Base-by-base conservation (phyloP, 2,113 vertebrate species). In the Lutjanus erythropterus region DNA sequence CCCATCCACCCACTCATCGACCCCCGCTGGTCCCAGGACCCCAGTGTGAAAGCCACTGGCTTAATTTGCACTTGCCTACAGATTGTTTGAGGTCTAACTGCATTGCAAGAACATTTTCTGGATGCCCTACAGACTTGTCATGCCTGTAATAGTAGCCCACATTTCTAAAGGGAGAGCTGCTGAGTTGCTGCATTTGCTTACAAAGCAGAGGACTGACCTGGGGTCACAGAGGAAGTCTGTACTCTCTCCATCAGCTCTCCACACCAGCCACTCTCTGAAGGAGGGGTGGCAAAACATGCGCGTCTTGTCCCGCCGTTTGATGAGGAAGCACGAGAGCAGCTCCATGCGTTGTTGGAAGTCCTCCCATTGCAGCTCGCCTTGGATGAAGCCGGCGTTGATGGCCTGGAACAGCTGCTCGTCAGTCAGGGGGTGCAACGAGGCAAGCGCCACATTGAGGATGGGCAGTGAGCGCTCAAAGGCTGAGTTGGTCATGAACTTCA, bases 251-350 rank as follows among this genome's bases (percentile, higher is more conserved):
- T 99, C 98, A 1, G 96, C 96, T 92, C 98, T 94, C 98, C 98
- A 99, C 41, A 99, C 95, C 11, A 99, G 96, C 98, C 98, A 99
- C 71, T 99, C 98, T 77, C 98, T 94, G 93, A 99, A 99, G 83
- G 98, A 99, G 0, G 98, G 98, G 71, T 99, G 98, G 92, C 97
- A 99, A 88, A 99, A 99, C 98, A 99, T 99, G 2, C 98, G 97
- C 0, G 97, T 99, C 91, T 97, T 98, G 93, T 99, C 98, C 61
- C 98, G 92, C 47, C 98, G 94, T 79, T 96, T 97, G 83, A 99
- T 95, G 82, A 99, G 96, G 79, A 99, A 98, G 88, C 96, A 95
- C 0, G 98, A 98, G 41, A 99, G 97, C 52, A 94, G 74, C 19
- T 99, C 98, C 96, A 99, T 97, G 84, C 97, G 96, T 70, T 99